A percentile compares a stretch with the other conserved stretches of the same genome.
Evolutionary conservation across 2,797 vertebrate species (phyloP).

Genomic region (Myotis findleyi): DNA sequence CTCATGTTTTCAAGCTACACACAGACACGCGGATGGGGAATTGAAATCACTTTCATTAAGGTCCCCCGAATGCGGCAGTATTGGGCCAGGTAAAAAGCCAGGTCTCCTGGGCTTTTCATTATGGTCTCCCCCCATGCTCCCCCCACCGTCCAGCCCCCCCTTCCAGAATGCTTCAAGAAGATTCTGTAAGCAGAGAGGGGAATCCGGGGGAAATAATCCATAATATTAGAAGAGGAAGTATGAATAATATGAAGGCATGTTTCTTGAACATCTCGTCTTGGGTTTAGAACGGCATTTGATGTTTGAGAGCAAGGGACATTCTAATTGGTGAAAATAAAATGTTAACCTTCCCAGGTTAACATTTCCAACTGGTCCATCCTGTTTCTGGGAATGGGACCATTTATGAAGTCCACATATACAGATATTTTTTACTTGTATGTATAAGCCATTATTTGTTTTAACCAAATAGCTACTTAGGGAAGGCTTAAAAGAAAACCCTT

Average conservation of each 20-base stretch:
- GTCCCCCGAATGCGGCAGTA: neutral
- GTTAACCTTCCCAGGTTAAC: neutral
- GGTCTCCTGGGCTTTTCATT: neutral
- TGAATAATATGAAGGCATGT: neutral
- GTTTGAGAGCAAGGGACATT: neutral
- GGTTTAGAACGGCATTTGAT: constrained; percentile 8
- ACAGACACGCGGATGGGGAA: neutral
- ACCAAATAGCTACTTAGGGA: constrained; percentile 40
- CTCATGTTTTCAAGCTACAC: neutral
- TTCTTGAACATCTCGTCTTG: neutral
- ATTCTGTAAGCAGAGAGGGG: neutral
- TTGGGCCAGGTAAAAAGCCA: neutral
- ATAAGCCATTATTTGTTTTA: constrained; percentile 33
- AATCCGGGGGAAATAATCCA: neutral
- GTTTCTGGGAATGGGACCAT: neutral
- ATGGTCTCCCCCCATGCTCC: too few relatives aligned
- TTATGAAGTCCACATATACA: neutral
- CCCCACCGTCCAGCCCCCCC: too few relatives aligned
- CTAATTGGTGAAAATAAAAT: constrained; percentile 30
- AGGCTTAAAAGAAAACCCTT: constrained; percentile 18
- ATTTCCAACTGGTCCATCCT: neutral
- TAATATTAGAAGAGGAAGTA: neutral
- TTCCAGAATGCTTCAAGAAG: neutral
- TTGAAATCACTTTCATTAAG: neutral
- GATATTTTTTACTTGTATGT: neutral